These are phyloP conservation scores for Diploptera punctata DNA, from an alignment of 2,888 invertebrate genomes.

Conservation along the genomic window DNA sequence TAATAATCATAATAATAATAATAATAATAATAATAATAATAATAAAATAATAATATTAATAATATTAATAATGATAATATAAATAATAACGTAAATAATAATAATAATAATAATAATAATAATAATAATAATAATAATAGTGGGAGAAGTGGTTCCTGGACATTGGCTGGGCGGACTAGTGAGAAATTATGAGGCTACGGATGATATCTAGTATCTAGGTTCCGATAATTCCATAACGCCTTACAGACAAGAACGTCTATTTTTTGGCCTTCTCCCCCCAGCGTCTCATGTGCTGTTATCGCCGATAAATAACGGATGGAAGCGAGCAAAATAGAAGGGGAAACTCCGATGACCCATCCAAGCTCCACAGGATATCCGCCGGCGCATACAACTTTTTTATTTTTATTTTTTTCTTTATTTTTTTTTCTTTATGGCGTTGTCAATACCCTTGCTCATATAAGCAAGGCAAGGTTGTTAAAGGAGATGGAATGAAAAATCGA, in stretches of 20 bases:
- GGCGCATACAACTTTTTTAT: constrained; percentile 31
- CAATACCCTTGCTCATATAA: constrained; percentile 32
- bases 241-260: constrained; percentile 22
- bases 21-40: too few species aligned
- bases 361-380: constrained; percentile 33
- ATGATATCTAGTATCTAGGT: constrained; percentile 38
- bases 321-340: constrained; percentile 25
- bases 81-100: too few species aligned
- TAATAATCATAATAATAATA: too few species aligned
- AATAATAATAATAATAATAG: too few species aligned
- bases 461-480: constrained; percentile 32
- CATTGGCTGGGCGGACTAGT: not conserved
- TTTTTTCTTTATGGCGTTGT: constrained; percentile 35
- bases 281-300: constrained; percentile 43
- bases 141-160: too few species aligned
- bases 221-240: constrained; percentile 38
- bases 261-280: constrained; percentile 21
- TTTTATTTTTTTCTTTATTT: too few species aligned
- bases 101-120: too few species aligned
- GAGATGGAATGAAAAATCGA: constrained; percentile 34
- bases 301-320: constrained; percentile 43
- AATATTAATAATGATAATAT: too few species aligned
- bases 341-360: constrained; percentile 34
- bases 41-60: too few species aligned
- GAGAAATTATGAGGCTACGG: constrained; percentile 37